Evolutionary conservation across 2,113 vertebrate species (phyloP), one percentile per base, ranked within the genome.

Genomic region (Tringa solitaria): DNA sequence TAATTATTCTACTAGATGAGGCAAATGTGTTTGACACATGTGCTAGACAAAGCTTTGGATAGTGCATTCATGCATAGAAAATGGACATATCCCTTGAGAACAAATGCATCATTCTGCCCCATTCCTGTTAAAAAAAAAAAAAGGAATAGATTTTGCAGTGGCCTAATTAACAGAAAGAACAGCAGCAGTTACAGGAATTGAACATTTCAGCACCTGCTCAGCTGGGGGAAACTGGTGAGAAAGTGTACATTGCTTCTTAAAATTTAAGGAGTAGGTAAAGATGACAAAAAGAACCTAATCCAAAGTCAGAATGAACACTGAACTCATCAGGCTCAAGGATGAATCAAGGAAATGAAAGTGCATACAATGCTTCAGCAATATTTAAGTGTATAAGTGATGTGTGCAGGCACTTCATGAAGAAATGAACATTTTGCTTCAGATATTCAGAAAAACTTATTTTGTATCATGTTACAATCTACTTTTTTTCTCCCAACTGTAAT

Each of bases 11-110:
- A 53, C 37, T 64, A 69, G 50, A 89, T 75, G 63, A 92, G 65
- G 93, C 39, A 92, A 95, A 93, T 69, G 45, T 76, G 57, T 79
- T 69, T 69, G 92, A 82, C 76, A 74, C 10, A 35, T 32, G 56
- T 82, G 61, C 51, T 91, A 87, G 53, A n/a, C 53, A 94, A 93
- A 94, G 57, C 27, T 95, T 95, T 96, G 28, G 45, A 48, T 87
- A 91, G 65, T 65, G 61, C 35, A 48, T 51, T 94, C 74, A 69
- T 79, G 81, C 74, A 79, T 37, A 76, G 48, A 87, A 87, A 89
- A 70, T 73, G 65, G 61, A 73, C 74, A 89, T n/a, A 48, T 73
- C 81, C 73, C 84, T 89, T 89, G 93, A 87, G 93, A 91, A 67
- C 12, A 80, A 78, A 79, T 59, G 19, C 21, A 92, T 81, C 43